Percentiles rank a stretch among this genome's conserved stretches.
phyloP scores from a whole-genome alignment of 1,140 invertebrate species.

The Megathymus violae region DNA sequence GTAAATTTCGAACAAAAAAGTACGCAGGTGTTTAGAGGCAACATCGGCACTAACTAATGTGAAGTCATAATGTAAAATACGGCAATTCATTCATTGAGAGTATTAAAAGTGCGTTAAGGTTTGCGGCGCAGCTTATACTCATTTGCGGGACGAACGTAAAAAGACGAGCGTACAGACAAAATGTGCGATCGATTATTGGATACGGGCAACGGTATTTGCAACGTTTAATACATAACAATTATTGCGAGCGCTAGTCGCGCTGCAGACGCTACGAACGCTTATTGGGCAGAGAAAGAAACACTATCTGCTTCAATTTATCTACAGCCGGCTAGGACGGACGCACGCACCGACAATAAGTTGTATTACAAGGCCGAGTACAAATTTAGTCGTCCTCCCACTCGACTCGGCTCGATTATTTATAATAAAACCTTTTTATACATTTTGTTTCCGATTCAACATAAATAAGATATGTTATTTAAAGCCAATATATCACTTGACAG shows the following conservation, averaged over 20 bases:
- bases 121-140: conserved; percentile 15
- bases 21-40: conserved; percentile 14
- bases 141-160: conserved; percentile 20
- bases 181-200: conserved; percentile 32
- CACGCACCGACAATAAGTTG: conserved; percentile 61
- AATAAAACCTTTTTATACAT: conserved; percentile 77
- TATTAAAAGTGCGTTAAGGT: conserved; percentile 29
- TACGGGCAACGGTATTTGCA: conserved; percentile 29
- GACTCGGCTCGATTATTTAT: conserved; percentile 71
- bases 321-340: conserved; percentile 49
- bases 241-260: conserved; percentile 31
- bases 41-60: conserved; percentile 19
- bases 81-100: conserved; percentile 28
- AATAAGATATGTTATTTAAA: conserved; percentile 84
- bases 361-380: conserved; percentile 73
- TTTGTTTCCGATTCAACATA: conserved; percentile 82
- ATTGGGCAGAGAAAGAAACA: conserved; percentile 57
- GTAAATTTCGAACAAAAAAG: conserved; percentile 1
- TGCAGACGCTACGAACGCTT: conserved; percentile 38
- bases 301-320: conserved; percentile 71
- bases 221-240: conserved; percentile 37
- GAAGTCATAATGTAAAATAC: conserved; percentile 24
- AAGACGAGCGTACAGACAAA: conserved; percentile 8
- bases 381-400: conserved; percentile 79
- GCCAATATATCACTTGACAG: conserved; percentile 82